phyloP scores from a whole-genome alignment of 2,888 invertebrate genomes.

The Epinotia brunnichana region DNA sequence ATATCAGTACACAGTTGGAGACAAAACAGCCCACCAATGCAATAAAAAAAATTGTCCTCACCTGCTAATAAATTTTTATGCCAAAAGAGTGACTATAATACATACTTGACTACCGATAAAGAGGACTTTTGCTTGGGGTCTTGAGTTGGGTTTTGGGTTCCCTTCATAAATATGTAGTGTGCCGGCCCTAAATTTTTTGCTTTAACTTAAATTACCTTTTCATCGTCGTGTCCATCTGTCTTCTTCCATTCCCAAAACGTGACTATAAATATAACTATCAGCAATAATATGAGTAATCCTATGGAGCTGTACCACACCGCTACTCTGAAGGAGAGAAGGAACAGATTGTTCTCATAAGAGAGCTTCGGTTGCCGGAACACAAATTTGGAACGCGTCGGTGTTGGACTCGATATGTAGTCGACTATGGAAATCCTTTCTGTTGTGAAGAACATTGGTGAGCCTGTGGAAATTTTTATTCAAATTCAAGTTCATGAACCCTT shows the following conservation, averaged over 20 bases:
- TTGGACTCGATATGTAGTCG: constrained; percentile 87
- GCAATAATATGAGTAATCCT: constrained; percentile 74
- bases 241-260: constrained; percentile 75
- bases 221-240: constrained; percentile 45
- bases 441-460: constrained; percentile 86
- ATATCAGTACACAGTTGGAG: too few relatives aligned
- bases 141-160: too few relatives aligned
- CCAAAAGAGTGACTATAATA: too few relatives aligned
- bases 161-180: too few relatives aligned
- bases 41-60: too few relatives aligned
- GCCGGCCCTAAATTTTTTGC: too few relatives aligned
- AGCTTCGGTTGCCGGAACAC: constrained; percentile 89
- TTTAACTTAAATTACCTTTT: constrained; percentile 48
- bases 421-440: constrained; percentile 84
- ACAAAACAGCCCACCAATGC: too few relatives aligned
- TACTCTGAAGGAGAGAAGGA: constrained; percentile 86
- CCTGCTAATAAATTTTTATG: too few relatives aligned
- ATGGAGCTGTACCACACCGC: constrained; percentile 86
- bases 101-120: too few relatives aligned
- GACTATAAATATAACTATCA: constrained; percentile 67
- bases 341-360: constrained; percentile 88
- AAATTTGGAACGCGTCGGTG: constrained; percentile 87
- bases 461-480: constrained; percentile 60
- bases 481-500: too few relatives aligned
- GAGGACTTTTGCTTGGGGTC: too few relatives aligned